Evolutionary conservation across 2,113 vertebrate genomes (phyloP), one percentile per base, ranked within the genome.

Genomic region (Rutilus rutilus): DNA sequence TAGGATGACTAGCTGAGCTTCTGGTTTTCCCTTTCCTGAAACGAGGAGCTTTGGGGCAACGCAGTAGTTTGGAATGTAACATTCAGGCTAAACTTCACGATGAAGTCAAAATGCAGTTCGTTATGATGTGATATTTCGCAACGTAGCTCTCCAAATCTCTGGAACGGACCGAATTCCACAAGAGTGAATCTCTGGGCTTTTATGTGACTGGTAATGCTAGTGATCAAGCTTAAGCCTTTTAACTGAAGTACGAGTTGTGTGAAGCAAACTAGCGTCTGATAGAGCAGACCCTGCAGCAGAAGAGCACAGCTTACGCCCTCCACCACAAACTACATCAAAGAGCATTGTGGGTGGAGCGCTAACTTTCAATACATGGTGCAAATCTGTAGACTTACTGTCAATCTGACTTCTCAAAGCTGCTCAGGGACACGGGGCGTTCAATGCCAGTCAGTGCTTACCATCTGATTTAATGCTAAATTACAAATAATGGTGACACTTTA

Each of bases 321-420:
- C 25, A 23, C 83, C 57, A 14, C 73, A 76, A 85, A n/a, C 42
- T 15, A 78, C 39, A 78, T 76, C 74, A 78, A 50, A 52, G 45
- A 57, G 75, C 6, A 78, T 17, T 27, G 80, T 47, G 78, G 90
- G 75, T 52, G 33, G 25, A 67, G 45, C 36, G 17, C 60, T 23
- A 65, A 65, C 59, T 89, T 89, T 88, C 73, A 80, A 87, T 69
- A 64, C 64, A 54, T 84, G 82, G 82, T 78, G 76, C 79, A 36
- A 82, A 69, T 67, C 76, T 76, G 78, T 25, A 73, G 59, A 67
- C 36, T 79, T 79, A 59, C 59, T 25, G 52, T 47, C 67, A 77
- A 30, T 52, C 78, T 3, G 69, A 60, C 77, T 62, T 25, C 57
- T 73, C 36, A 45, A 76, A 76, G 45, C 27, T 27, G 45, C 47